Base-by-base conservation (phyloP, 2,888 invertebrate species). In the Zhuqinia jingwanae region DNA sequence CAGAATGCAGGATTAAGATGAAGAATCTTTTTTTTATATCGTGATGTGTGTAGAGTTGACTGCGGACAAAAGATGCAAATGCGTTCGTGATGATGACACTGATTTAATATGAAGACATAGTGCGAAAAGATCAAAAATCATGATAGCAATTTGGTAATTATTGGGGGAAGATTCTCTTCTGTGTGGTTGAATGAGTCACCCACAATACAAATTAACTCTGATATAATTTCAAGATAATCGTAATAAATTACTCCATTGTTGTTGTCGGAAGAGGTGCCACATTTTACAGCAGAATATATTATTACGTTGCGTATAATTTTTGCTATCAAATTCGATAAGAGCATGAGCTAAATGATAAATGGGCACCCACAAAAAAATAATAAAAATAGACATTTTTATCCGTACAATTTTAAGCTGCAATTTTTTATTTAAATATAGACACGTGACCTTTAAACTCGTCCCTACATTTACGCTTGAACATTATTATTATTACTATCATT, bases 251-350 rank as follows among this genome's bases (percentile, higher is more conserved):
- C 53, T 63, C 76, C 63, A 70, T 80, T 76, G 5, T 80, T 70
- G 82, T 82, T 83, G 83, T 83, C 83, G 83, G 83, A 83, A 83
- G 83, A 42, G 73, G 17, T 42, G 56, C 20, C n/a, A 0, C 5
- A 47, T 70, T 70, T 42, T 22, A 70, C 17, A n/a, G 13, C 25
- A 70, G 22, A 47, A 17, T 70, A 1, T 42, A n/a, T n/a, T n/a
- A n/a, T n/a, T n/a, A n/a, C n/a, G n/a, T n/a, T n/a, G n/a, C n/a
- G n/a, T n/a, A 36, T 8, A 36, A 36, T 8, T 36, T 36, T 8
- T 36, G 8, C 5, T 6, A 36, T 3, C 8, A 36, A 36, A 36
- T 8, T 36, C 8, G 3, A 36, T 36, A 36, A 36, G 3, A 36
- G 3, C 36, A 36, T 36, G 3, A 6, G 36, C 36, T n/a, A n/a